Conservation (phyloP, 1,140 invertebrate species). For the Diprion similis region DNA sequence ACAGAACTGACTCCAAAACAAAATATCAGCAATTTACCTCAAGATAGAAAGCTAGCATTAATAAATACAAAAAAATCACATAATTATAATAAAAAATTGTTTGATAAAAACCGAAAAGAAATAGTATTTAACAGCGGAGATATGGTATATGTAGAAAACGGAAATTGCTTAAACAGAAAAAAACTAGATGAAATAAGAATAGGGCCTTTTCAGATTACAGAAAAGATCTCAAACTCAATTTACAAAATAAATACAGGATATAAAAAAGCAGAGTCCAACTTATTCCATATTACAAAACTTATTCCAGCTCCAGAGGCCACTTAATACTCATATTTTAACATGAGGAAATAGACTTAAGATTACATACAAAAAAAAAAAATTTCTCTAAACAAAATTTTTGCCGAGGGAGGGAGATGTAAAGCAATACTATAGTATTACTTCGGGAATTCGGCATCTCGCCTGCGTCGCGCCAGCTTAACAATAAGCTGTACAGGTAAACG, state of each 20-base stretch:
- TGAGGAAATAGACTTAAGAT: too few species aligned
- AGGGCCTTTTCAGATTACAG: conserved; percentile 18
- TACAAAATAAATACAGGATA: neutral
- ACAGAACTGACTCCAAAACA: conserved; percentile 35
- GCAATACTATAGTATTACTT: too few species aligned
- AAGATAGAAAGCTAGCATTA: conserved; percentile 31
- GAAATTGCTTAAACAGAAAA: conserved; percentile 27
- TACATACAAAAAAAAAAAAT: neutral
- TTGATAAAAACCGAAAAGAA: conserved; percentile 25
- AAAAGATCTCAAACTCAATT: conserved; percentile 8
- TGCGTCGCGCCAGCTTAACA: too few species aligned
- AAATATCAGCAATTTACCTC: conserved; percentile 8
- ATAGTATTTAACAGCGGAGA: conserved; percentile 21
- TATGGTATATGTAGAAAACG: conserved; percentile 26
- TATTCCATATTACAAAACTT: neutral
- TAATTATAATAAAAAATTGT: conserved; percentile 24
- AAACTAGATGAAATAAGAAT: conserved; percentile 29
- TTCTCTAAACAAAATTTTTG: neutral
- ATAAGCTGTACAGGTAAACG: too few species aligned
- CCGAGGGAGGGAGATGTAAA: neutral
- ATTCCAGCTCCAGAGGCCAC: neutral
- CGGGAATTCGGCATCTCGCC: too few species aligned
- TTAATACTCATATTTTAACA: too few species aligned
- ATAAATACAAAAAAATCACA: conserved; percentile 11
- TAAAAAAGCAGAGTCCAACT: neutral